These are phyloP conservation scores for Lophochroa leadbeateri DNA, from an alignment of 2,113 vertebrate species.

Conservation along the genomic window DNA sequence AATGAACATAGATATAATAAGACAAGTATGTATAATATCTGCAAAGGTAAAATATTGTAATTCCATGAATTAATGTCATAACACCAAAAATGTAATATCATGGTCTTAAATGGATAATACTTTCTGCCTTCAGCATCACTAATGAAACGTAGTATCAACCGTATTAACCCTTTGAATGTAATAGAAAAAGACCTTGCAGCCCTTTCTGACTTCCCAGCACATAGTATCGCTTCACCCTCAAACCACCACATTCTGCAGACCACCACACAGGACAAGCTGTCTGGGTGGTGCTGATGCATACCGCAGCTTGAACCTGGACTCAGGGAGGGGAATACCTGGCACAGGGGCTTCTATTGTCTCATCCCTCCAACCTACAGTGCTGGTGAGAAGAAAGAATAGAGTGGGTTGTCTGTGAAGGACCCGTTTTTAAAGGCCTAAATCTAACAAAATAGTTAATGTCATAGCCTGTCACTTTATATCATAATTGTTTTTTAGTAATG, in stretches of 20 bases:
- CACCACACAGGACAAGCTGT: fast-evolving
- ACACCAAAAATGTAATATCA: not conserved
- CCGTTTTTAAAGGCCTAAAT: not conserved
- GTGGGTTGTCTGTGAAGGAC: not conserved
- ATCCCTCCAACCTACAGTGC: not conserved
- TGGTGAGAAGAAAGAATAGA: not conserved
- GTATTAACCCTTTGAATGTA: not conserved
- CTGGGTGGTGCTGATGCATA: too few relatives aligned
- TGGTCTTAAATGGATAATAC: not conserved
- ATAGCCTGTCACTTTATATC: not conserved
- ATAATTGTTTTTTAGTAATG: not conserved
- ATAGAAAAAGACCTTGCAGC: not conserved
- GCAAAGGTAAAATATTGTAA: not conserved
- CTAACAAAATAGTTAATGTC: not conserved
- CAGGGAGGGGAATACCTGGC: not conserved
- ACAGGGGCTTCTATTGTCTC: fast-evolving
- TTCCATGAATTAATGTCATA: not conserved
- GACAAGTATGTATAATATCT: not conserved
- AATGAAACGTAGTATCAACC: not conserved
- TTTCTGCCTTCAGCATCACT: not conserved
- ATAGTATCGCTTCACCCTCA: not conserved
- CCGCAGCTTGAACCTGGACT: not conserved
- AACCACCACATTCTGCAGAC: not conserved
- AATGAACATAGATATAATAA: not conserved
- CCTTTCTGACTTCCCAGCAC: not conserved